These are phyloP conservation scores for Ispidina picta DNA, from an alignment of 2,797 vertebrate genomes.

Conservation along the genomic window DNA sequence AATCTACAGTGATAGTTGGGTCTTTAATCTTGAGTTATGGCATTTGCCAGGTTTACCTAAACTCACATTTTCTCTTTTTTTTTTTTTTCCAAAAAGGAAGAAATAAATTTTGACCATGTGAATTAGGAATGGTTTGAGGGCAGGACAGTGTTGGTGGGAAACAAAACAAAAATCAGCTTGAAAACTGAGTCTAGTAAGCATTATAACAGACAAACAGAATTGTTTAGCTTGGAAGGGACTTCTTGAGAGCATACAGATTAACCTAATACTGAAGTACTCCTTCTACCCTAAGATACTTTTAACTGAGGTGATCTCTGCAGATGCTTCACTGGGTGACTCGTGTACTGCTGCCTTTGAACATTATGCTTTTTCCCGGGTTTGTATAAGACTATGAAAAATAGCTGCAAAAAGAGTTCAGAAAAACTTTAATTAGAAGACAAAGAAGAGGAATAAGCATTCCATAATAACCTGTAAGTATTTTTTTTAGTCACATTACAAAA, in stretches of 20 bases:
- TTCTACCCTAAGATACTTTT: not conserved
- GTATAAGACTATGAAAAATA: not conserved
- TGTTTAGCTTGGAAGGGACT: not conserved
- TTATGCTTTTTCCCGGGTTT: not conserved
- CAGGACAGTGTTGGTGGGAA: rapidly evolving
- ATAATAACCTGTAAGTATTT: not conserved
- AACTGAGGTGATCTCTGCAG: not conserved
- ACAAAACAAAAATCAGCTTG: not conserved
- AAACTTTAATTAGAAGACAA: not conserved
- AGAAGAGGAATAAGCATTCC: not conserved
- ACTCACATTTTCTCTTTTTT: not conserved
- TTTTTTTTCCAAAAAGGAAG: not conserved
- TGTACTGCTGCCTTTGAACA: not conserved
- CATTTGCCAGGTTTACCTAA: not conserved
- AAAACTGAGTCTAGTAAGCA: not conserved
- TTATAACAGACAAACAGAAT: not conserved
- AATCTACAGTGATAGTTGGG: not conserved
- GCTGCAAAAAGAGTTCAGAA: not conserved
- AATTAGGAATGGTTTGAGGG: not conserved
- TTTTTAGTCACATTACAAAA: not conserved
- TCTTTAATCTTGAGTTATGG: not conserved
- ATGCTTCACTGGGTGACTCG: not conserved
- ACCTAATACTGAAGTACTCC: not conserved
- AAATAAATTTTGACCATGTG: not conserved
- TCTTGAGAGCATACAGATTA: not conserved